Evolutionary conservation across 2,888 invertebrate species (phyloP).

Genomic region (Thymelicus acteon): DNA sequence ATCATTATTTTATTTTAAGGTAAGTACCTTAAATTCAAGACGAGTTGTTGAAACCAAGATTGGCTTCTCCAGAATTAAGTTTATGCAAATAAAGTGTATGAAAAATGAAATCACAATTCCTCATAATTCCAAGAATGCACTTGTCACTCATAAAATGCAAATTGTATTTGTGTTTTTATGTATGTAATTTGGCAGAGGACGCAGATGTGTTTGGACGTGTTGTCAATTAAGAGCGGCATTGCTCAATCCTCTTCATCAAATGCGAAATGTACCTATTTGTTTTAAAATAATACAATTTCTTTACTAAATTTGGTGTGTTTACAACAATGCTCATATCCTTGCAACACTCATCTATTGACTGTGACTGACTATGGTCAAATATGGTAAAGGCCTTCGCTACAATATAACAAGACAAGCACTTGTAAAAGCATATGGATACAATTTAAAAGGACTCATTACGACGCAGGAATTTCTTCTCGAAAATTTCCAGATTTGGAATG

Average conservation of each 20-base stretch:
- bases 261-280: constrained; percentile 5
- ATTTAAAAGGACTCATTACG: too few relatives aligned
- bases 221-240: constrained; percentile 42
- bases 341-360: too few relatives aligned
- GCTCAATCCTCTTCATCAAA: constrained; percentile 35
- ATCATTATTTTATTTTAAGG: too few relatives aligned
- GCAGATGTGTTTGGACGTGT: constrained; percentile 39
- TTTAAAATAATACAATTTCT: constrained; percentile 1
- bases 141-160: constrained; percentile 10
- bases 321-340: too few relatives aligned
- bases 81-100: not conserved
- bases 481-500: too few relatives aligned
- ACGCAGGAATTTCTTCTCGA: too few relatives aligned
- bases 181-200: constrained; percentile 41
- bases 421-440: too few relatives aligned
- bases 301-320: too few relatives aligned
- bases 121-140: constrained; percentile 9
- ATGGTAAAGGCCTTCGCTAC: too few relatives aligned
- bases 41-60: not conserved
- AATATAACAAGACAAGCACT: too few relatives aligned
- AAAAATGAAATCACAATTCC: not conserved
- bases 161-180: constrained; percentile 27
- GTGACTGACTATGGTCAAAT: too few relatives aligned
- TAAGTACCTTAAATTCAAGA: not conserved
- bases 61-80: not conserved